Conservation (phyloP, 2,113 vertebrate genomes). For the Scalopus aquaticus region DNA sequence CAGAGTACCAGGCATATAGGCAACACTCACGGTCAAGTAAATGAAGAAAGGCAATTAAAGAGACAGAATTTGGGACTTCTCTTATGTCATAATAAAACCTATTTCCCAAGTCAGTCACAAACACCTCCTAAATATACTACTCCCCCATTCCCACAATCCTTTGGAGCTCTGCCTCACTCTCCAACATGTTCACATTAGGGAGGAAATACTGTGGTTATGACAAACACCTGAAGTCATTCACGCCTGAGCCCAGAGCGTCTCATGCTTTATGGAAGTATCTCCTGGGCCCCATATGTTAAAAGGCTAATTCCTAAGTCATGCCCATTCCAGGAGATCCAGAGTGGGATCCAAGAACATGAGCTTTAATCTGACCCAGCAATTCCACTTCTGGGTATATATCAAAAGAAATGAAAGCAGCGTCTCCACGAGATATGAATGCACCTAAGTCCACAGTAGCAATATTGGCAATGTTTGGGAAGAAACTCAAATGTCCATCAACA, state of each 20-base stretch:
- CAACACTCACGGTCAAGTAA: background rate
- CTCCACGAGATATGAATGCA: background rate
- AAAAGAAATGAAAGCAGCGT: background rate
- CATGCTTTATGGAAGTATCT: background rate
- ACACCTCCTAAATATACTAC: background rate
- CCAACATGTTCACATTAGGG: background rate
- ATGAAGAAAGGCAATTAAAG: conserved; percentile 59
- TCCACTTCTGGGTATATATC: background rate
- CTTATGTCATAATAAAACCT: conserved; percentile 23
- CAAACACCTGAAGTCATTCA: background rate
- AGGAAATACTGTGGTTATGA: background rate
- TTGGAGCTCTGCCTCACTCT: background rate
- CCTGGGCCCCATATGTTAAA: background rate
- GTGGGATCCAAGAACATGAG: background rate
- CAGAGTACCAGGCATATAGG: background rate
- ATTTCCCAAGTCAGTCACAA: background rate
- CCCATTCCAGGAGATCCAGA: background rate
- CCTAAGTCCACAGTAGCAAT: background rate
- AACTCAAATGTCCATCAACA: background rate
- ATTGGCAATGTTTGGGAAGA: background rate
- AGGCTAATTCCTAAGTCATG: background rate
- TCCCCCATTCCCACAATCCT: background rate
- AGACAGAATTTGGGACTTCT: background rate
- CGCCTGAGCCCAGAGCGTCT: background rate
- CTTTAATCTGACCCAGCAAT: background rate